These are phyloP conservation scores for Lycodopsis pacificus DNA, from an alignment of 2,797 vertebrate genomes.

Conservation along the genomic window DNA sequence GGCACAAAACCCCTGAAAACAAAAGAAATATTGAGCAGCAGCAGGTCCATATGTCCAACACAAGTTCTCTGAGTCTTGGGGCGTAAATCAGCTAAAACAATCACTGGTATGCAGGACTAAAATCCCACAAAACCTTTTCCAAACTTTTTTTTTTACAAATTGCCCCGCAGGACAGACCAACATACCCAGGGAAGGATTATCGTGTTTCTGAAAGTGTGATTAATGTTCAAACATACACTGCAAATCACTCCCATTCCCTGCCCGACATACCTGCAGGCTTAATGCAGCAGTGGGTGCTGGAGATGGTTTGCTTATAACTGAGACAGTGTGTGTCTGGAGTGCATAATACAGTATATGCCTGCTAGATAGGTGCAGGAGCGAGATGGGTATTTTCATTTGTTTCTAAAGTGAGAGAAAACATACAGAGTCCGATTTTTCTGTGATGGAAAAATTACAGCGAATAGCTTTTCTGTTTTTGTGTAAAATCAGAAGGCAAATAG, in stretches of 20 bases:
- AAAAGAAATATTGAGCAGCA: slow-evolving; percentile 40
- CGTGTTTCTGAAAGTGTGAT: slow-evolving; percentile 61
- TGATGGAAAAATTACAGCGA: slow-evolving; percentile 40
- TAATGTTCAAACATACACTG: slow-evolving; percentile 50
- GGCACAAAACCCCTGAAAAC: slow-evolving; percentile 30
- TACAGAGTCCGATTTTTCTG: slow-evolving; percentile 13
- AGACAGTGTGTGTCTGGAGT: slow-evolving; percentile 16
- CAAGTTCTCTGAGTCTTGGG: slow-evolving; percentile 37
- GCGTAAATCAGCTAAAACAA: slow-evolving; percentile 53
- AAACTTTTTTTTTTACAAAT: slow-evolving; percentile 29
- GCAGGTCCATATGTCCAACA: slow-evolving; percentile 41
- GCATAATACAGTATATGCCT: slow-evolving; percentile 12
- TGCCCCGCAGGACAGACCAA: slow-evolving; percentile 29
- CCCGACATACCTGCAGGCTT: slow-evolving; percentile 40
- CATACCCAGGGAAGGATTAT: slow-evolving; percentile 48
- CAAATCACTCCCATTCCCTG: slow-evolving; percentile 43
- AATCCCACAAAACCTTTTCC: slow-evolving; percentile 44
- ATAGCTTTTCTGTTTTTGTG: slow-evolving; percentile 36
- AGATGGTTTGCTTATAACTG: slow-evolving; percentile 31
- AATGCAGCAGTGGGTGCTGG: slow-evolving; percentile 18
- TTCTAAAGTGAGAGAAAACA: slow-evolving; percentile 39
- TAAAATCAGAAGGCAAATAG: slow-evolving; percentile 34
- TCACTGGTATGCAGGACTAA: slow-evolving; percentile 39
- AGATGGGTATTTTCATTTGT: slow-evolving; percentile 39
- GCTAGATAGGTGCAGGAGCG: slow-evolving; percentile 21